These are phyloP conservation scores for Tetheella fluctuosa DNA, from an alignment of 2,888 invertebrate genomes.

Conservation along the genomic window DNA sequence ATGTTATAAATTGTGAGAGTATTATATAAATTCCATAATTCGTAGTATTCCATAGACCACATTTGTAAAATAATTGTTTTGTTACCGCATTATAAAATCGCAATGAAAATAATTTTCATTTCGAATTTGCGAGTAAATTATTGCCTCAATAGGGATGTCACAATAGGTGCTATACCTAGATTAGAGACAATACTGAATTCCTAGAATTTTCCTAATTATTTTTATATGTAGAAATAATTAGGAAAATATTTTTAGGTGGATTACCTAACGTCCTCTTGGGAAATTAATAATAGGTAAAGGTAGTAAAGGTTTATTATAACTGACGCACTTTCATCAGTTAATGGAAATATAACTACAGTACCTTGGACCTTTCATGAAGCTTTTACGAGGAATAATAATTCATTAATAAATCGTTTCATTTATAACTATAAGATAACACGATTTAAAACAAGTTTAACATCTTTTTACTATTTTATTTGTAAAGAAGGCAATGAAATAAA, in stretches of 20 bases:
- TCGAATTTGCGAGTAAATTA: not conserved
- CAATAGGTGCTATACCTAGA: not conserved
- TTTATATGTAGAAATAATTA: no score
- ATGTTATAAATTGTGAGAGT: not conserved
- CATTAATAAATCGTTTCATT: no score
- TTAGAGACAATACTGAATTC: not conserved
- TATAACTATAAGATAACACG: not conserved
- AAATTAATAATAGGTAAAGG: slow-evolving; percentile 5
- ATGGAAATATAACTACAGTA: not conserved
- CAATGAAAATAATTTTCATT: slow-evolving; percentile 1
- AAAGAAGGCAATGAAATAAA: no score
- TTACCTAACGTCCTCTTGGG: not conserved
- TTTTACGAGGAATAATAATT: not conserved
- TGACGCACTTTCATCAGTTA: slow-evolving; percentile 1
- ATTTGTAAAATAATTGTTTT: not conserved
- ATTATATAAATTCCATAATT: not conserved
- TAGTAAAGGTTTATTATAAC: not conserved
- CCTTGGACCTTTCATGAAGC: not conserved
- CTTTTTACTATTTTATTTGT: not conserved
- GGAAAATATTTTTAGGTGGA: not conserved
- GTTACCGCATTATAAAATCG: not conserved
- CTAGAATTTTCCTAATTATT: no score
- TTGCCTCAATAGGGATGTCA: not conserved
- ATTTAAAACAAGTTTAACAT: no score
- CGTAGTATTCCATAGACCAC: not conserved